phyloP scores from a whole-genome alignment of 2,113 vertebrate species.

The Chelonoidis abingdonii region DNA sequence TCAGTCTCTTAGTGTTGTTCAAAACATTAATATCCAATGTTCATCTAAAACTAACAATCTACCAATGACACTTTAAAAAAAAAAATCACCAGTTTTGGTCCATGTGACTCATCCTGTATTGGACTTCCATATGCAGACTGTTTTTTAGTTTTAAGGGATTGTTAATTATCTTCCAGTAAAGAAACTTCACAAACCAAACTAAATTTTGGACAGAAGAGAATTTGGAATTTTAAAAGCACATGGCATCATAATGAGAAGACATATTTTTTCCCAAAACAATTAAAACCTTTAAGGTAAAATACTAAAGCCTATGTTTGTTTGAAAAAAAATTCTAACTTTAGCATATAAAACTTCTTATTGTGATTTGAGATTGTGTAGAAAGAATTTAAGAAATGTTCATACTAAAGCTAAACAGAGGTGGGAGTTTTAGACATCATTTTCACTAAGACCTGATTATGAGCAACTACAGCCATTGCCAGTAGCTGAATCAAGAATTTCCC shows the following conservation, averaged over 20 bases:
- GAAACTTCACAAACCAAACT: too few species aligned
- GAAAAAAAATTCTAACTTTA: background rate
- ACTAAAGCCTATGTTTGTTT: background rate
- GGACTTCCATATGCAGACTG: too few species aligned
- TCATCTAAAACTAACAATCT: too few species aligned
- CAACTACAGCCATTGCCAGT: background rate
- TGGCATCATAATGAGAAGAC: background rate
- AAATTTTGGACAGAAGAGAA: too few species aligned
- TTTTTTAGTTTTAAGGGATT: too few species aligned
- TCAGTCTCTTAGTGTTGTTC: too few species aligned
- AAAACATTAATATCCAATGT: too few species aligned
- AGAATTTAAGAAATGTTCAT: background rate
- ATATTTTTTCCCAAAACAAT: fast-evolving
- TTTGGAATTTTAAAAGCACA: too few species aligned
- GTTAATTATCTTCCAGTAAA: too few species aligned
- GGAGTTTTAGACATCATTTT: background rate
- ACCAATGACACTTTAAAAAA: too few species aligned
- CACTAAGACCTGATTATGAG: background rate
- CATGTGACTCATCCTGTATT: too few species aligned
- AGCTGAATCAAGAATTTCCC: background rate
- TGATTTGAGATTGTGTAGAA: background rate
- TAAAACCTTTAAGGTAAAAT: background rate
- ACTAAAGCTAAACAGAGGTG: background rate
- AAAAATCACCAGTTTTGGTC: too few species aligned
- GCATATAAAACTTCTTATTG: background rate